A percentile compares a stretch with the other conserved stretches of the same genome.
Evolutionary conservation across 2,888 invertebrate genomes (phyloP).

Genomic region (Drosophila picticornis): DNA sequence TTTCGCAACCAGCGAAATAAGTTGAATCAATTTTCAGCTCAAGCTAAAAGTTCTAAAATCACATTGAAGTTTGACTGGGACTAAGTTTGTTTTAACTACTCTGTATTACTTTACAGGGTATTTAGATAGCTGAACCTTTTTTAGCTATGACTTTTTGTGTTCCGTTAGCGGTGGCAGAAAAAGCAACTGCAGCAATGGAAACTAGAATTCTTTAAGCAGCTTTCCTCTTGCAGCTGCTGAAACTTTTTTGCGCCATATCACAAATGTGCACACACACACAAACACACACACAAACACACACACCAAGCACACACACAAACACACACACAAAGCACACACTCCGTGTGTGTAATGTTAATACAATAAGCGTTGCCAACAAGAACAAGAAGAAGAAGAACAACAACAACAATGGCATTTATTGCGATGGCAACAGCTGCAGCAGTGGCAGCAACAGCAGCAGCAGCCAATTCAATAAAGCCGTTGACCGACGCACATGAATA

Average conservation of each 20-base stretch:
- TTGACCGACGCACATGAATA: conserved; percentile 57
- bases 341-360: conserved; percentile 15
- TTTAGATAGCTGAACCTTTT: neutral
- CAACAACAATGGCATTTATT: conserved; percentile 12
- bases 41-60: neutral
- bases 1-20: neutral
- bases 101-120: conserved; percentile 12
- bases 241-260: conserved; percentile 52
- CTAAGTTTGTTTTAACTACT: too few species aligned
- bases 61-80: neutral
- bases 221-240: conserved; percentile 49
- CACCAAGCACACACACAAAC: neutral
- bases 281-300: neutral
- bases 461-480: conserved; percentile 67
- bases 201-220: conserved; percentile 56
- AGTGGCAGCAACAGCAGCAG: conserved; percentile 10
- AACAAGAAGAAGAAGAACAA: conserved; percentile 8
- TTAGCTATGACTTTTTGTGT: neutral
- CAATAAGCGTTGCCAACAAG: conserved; percentile 30
- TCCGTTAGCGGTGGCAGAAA: conserved; percentile 8
- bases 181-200: conserved; percentile 16
- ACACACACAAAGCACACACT: neutral
- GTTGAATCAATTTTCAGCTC: neutral
- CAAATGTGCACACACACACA: conserved; percentile 24
- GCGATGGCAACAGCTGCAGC: conserved; percentile 52